Evolutionary conservation across 1,140 invertebrate species (phyloP), one percentile per base, ranked within the genome.

Genomic region (Drosophila leontia): DNA sequence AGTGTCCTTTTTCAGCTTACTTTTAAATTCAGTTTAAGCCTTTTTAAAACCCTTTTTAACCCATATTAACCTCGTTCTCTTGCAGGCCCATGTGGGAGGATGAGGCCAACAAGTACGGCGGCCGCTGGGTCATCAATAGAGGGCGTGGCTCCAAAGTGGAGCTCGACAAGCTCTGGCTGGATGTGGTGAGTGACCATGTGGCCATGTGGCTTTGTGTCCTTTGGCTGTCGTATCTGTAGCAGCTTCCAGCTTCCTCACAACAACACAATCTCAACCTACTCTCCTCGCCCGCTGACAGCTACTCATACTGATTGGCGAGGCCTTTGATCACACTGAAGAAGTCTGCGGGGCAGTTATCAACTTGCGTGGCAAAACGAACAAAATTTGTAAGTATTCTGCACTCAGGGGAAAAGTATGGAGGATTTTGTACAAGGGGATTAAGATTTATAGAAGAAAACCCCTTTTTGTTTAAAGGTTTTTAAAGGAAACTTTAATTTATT

Each of bases 11-110:
- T 23, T 23, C 23, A 23, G 23, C 23, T 23, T 23, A 23, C 23
- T 23, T 23, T 32, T 12, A 0, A 2, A 1, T 7, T 9, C 6
- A 2, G 2, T 17, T 34, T 0, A 32, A 11, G 8, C 17, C 12
- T 12, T 17, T 12, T 51, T 23, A 1, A 13, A 48, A 17, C 6
- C 26, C 4, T 6, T 9, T 12, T 7, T 12, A 3, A 19, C 9
- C 12, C 17, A n/a, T 23, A 13, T 11, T 12, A 29, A 29, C 3
- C 11, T 2, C 2, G n/a, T 34, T 45, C 13, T 44, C 7, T 15
- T 35, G 2, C 35, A 91, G 97, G 83, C 99, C 99, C 11, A 99
- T 99, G 98, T 99, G 99, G 99, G 99, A 99, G 94, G 98, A 99
- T 93, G 95, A 95, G 51, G 95, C 95, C 13, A 95, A 95, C 80